Conservation (phyloP, 2,113 vertebrate genomes). For the Scopus umbretta region DNA sequence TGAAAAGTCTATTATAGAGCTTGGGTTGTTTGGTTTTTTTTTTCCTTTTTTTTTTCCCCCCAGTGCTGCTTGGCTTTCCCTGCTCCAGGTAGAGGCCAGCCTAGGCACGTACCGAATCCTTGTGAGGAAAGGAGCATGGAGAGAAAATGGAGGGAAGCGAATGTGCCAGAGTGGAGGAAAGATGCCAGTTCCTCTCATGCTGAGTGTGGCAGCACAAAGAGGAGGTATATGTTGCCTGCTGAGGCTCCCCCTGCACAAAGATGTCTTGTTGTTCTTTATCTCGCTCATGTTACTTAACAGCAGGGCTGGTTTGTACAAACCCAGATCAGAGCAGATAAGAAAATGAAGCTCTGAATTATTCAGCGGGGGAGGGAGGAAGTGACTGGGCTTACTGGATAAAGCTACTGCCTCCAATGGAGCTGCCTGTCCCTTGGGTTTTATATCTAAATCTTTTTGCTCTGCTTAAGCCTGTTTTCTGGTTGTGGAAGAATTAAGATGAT, state of each 20-base stretch:
- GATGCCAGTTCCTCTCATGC: background rate
- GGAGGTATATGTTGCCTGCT: constrained; percentile 1
- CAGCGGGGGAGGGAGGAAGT: background rate
- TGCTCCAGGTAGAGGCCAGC: background rate
- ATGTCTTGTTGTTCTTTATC: constrained; percentile 35
- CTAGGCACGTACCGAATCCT: background rate
- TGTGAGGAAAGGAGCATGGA: background rate
- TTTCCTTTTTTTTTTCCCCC: rapidly evolving
- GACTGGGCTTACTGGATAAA: constrained; percentile 25
- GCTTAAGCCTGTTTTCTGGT: background rate
- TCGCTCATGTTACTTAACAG: constrained; percentile 34
- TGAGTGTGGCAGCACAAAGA: background rate
- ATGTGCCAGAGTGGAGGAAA: background rate
- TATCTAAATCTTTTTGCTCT: constrained; percentile 8
- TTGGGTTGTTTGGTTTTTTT: background rate
- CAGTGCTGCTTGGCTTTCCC: background rate
- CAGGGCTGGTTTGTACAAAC: constrained; percentile 36
- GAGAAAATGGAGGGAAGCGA: background rate
- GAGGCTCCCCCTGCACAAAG: background rate
- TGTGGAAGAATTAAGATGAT: background rate
- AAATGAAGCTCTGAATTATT: constrained; percentile 57
- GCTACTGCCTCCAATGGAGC: background rate
- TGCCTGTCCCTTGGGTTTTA: background rate
- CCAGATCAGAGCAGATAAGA: constrained; percentile 50
- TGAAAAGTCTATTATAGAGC: constrained; percentile 51